Evolutionary conservation across 2,797 vertebrate species (phyloP).

Genomic region (Gobionotothen gibberifrons): DNA sequence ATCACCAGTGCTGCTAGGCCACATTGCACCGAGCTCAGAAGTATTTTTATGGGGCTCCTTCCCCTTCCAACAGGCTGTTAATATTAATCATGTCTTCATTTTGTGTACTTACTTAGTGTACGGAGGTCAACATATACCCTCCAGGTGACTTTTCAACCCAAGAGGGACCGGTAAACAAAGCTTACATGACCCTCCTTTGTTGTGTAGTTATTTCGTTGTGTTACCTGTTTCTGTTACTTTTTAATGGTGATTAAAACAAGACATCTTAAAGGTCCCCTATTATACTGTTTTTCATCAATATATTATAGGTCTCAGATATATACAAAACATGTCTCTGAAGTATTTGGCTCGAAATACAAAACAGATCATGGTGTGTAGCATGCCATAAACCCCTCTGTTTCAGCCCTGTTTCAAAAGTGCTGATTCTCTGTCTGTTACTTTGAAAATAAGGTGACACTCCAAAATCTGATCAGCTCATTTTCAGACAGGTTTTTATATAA

Average conservation of each 20-base stretch:
- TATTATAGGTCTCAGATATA: too few relatives aligned
- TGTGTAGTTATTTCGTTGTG: neutral
- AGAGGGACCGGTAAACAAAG: too few relatives aligned
- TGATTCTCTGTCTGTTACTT: too few relatives aligned
- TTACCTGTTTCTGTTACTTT: neutral
- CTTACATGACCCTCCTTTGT: too few relatives aligned
- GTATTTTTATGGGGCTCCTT: constrained; percentile 20
- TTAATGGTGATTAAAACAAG: neutral
- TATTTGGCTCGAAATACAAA: too few relatives aligned
- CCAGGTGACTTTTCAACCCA: constrained; percentile 1
- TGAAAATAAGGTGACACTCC: too few relatives aligned
- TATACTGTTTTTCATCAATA: neutral
- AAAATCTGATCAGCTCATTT: too few relatives aligned
- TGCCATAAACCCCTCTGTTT: too few relatives aligned
- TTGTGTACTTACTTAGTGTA: neutral
- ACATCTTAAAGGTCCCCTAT: neutral
- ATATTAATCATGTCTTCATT: constrained; percentile 3
- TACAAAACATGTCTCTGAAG: too few relatives aligned
- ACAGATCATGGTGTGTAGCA: too few relatives aligned
- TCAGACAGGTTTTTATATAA: too few relatives aligned
- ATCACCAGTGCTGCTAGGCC: constrained; percentile 35
- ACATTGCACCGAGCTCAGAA: neutral
- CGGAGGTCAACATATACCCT: constrained; percentile 5
- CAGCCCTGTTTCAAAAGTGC: too few relatives aligned
- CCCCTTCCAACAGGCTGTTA: neutral